Conservation (phyloP, 2,797 vertebrate genomes). For the Adelosebastes latens region DNA sequence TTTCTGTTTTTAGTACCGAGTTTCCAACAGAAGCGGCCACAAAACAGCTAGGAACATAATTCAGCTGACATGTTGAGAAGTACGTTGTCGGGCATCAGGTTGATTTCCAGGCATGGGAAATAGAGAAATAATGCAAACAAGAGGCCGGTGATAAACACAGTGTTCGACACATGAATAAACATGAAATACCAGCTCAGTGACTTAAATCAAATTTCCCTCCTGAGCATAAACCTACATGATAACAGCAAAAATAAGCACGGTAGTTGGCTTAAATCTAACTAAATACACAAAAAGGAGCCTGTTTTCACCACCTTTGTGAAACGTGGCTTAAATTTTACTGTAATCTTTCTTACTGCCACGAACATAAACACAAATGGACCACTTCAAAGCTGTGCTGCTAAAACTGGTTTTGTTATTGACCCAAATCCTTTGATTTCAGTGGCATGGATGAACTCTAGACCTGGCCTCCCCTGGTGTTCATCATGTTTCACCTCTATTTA, state of each 20-base stretch:
- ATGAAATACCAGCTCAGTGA: conserved; percentile 61
- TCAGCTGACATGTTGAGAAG: conserved; percentile 53
- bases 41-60: conserved; percentile 48
- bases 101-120: conserved; percentile 71
- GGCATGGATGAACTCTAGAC: conserved; percentile 72
- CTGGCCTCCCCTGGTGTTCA: conserved; percentile 46
- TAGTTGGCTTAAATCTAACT: conserved; percentile 52
- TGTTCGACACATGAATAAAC: conserved; percentile 51
- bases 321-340: conserved; percentile 54
- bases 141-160: conserved; percentile 33
- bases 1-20: conserved; percentile 54
- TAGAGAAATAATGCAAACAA: conserved; percentile 67
- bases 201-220: conserved; percentile 53
- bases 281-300: conserved; percentile 56
- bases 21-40: conserved; percentile 41
- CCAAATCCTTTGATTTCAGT: conserved; percentile 71
- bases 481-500: conserved; percentile 52
- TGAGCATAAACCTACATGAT: conserved; percentile 58
- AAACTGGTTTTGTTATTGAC: conserved; percentile 67
- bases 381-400: conserved; percentile 69
- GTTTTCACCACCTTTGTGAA: conserved; percentile 70
- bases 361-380: conserved; percentile 71
- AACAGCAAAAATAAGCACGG: conserved; percentile 62
- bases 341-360: conserved; percentile 64
- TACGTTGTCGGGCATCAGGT: conserved; percentile 38